Evolutionary conservation across 2,797 vertebrate genomes (phyloP).

Genomic region (Coregonus ussuriensis): DNA sequence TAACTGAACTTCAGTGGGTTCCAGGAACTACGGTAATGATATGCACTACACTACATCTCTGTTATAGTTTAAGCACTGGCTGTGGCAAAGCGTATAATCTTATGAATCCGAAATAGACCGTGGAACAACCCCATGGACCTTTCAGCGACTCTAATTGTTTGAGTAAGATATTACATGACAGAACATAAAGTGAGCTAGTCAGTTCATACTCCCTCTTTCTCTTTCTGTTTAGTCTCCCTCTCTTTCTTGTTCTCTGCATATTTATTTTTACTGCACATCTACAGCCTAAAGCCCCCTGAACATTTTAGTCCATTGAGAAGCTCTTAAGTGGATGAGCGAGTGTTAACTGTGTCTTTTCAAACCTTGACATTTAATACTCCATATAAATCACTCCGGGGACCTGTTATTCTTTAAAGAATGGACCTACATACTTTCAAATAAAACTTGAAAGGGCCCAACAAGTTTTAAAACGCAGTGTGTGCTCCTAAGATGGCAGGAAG

Average conservation of each 20-base stretch:
- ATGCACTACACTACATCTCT: constrained; percentile 21
- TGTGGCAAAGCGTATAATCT: constrained; percentile 21
- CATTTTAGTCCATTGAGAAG: constrained; percentile 54
- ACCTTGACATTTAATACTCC: constrained; percentile 93
- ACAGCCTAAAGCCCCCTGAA: constrained; percentile 46
- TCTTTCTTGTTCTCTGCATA: constrained; percentile 22
- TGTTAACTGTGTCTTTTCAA: constrained; percentile 91
- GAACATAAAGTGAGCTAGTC: constrained; percentile 19
- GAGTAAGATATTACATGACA: constrained; percentile 33
- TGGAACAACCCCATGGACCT: constrained; percentile 14
- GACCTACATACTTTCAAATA: constrained; percentile 99
- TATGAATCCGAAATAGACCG: constrained; percentile 32
- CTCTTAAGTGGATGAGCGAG: constrained; percentile 63
- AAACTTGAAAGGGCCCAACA: constrained; percentile 99
- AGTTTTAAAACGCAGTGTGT: constrained; percentile 98
- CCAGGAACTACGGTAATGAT: constrained; percentile 15
- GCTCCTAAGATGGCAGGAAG: constrained; percentile 88
- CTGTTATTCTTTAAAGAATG: constrained; percentile 98
- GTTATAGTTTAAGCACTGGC: constrained; percentile 12
- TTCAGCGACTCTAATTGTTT: constrained; percentile 14
- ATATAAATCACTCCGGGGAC: constrained; percentile 92
- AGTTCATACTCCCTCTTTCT: constrained; percentile 16
- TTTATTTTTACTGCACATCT: constrained; percentile 52
- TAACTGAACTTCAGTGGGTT: constrained; percentile 3
- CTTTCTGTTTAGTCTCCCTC: constrained; percentile 25